These are phyloP conservation scores for Oncorhynchus kisutch DNA, from an alignment of 2,113 vertebrate species.

Conservation along the genomic window DNA sequence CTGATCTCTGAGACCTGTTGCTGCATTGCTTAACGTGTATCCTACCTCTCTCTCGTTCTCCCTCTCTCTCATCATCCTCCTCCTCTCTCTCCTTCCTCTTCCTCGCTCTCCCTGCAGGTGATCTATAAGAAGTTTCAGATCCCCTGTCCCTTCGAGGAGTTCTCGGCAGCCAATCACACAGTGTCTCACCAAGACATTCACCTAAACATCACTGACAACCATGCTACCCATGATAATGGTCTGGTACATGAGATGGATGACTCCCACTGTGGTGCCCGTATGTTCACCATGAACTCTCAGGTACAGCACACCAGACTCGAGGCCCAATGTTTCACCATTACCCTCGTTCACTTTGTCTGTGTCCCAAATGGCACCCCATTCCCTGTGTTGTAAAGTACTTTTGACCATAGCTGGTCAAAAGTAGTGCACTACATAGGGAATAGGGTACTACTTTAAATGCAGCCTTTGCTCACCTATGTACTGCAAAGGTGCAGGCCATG, in stretches of 20 bases:
- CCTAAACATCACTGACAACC: conserved; percentile 37
- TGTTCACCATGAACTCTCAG: conserved; percentile 94
- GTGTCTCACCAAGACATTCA: conserved; percentile 37
- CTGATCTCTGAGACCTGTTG: conserved; percentile 4
- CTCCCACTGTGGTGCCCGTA: conserved; percentile 72
- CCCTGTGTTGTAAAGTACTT: too few relatives aligned
- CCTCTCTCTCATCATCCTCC: not conserved
- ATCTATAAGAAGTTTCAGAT: conserved; percentile 97
- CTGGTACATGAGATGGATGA: conserved; percentile 57
- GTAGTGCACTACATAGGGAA: not conserved
- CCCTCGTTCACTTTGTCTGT: too few relatives aligned
- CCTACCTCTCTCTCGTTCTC: not conserved
- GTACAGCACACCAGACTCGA: conserved; percentile 57
- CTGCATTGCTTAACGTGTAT: conserved; percentile 15
- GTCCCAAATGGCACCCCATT: too few relatives aligned
- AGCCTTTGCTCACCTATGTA: not conserved
- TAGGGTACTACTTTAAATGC: not conserved
- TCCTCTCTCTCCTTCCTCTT: not conserved
- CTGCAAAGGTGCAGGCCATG: too few relatives aligned
- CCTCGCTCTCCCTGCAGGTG: conserved; percentile 73
- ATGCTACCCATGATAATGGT: conserved; percentile 55
- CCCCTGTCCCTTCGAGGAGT: conserved; percentile 81
- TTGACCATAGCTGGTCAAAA: too few relatives aligned
- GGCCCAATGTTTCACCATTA: too few relatives aligned
- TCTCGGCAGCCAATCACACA: conserved; percentile 68